Conservation (phyloP, 2,888 invertebrate species). For the Elgonia sp. region DNA sequence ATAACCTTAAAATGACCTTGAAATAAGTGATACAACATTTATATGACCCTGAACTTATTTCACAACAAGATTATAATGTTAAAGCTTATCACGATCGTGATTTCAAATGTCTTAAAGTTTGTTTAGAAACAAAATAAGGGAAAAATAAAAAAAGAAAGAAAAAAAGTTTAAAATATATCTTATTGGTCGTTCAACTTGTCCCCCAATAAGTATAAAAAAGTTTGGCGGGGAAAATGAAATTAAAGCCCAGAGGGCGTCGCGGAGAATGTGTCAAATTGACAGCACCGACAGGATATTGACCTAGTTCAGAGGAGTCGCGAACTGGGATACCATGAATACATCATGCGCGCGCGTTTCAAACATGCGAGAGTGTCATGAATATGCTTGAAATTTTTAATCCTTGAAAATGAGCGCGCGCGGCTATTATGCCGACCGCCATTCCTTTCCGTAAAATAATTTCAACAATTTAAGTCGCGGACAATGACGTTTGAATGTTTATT, state of each 20-base stretch:
- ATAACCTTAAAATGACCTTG: too few relatives aligned
- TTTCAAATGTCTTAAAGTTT: too few relatives aligned
- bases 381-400: constrained; percentile 56
- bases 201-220: constrained; percentile 14
- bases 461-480: neutral
- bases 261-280: constrained; percentile 51
- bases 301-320: constrained; percentile 33
- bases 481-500: too few relatives aligned
- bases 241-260: constrained; percentile 4
- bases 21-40: too few relatives aligned
- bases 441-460: constrained; percentile 8
- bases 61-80: too few relatives aligned
- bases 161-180: neutral
- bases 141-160: too few relatives aligned
- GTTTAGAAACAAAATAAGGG: too few relatives aligned
- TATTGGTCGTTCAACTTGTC: neutral
- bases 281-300: constrained; percentile 55
- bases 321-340: constrained; percentile 57
- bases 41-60: too few relatives aligned
- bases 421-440: constrained; percentile 36
- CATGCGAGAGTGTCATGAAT: constrained; percentile 30
- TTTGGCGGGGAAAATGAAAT: constrained; percentile 8
- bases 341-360: constrained; percentile 51
- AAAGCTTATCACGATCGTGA: too few relatives aligned
- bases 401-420: constrained; percentile 28